Evolutionary conservation across 2,113 vertebrate species (phyloP), one percentile per base, ranked within the genome.

Genomic region (Glareola pratincola): DNA sequence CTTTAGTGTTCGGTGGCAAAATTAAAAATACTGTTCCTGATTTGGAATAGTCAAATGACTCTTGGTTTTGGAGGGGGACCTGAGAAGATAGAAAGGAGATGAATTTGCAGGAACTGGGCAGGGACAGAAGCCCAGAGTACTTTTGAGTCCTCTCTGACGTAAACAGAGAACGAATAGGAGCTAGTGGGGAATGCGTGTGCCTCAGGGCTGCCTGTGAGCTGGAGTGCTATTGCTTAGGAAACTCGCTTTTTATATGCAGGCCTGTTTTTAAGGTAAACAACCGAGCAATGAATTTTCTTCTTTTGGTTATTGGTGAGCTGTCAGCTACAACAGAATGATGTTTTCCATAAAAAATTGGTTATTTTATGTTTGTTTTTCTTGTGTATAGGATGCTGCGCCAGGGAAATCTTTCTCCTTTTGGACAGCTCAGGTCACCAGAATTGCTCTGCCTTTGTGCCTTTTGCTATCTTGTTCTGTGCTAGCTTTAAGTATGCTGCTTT

Each of bases 171-270:
- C 1, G 3, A 78, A 36, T 36, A 59, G 34, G 32, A 78, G 27
- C 41, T n/a, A 22, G 23, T 14, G 29, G 21, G 34, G 24, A 48
- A 37, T 0, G 0, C 0, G 0, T n/a, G 10, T 32, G 48, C 72
- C 66, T 73, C 36, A 62, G 67, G 53, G 45, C 30, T 82, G 51
- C 36, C 53, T 57, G 67, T 26, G 41, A 73, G 24, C 53, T 68
- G 47, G 6, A 5, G 0, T 76, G 27, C 36, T 67, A 10, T 60
- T 83, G 53, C 32, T 62, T 72, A 66, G 36, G 37, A 63, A 56
- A 68, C 39, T 56, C 3, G 2, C 12, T 74, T 83, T 78, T 39
- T n/a, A 27, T 57, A 37, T 30, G n/a, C 14, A 30, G 12, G 26
- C 12, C 14, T 60, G 17, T 26, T 92, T 75, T 54, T 48, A 34